Evolutionary conservation across 2,797 vertebrate genomes (phyloP).

Genomic region (Spondyliosoma cantharus): DNA sequence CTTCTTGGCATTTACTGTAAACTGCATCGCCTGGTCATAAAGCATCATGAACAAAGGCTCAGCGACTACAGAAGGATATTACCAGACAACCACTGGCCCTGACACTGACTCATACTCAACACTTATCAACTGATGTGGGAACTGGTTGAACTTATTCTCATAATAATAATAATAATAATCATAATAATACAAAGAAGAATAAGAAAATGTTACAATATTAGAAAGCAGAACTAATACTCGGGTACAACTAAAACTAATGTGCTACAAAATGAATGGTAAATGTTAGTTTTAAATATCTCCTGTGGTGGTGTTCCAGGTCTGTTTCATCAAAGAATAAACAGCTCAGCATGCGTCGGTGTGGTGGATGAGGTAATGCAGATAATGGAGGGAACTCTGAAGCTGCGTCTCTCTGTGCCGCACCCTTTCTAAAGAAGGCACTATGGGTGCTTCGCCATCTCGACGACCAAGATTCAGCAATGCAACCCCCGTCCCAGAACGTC

Average conservation of each 20-base stretch:
- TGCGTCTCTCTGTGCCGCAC: slow-evolving; percentile 69
- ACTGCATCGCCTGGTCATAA: slow-evolving; percentile 25
- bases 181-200: slow-evolving; percentile 19
- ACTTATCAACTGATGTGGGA: slow-evolving; percentile 49
- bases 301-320: slow-evolving; percentile 49
- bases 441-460: slow-evolving; percentile 80
- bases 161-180: slow-evolving; percentile 14
- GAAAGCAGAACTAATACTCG: slow-evolving; percentile 48
- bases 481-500: slow-evolving; percentile 41
- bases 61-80: slow-evolving; percentile 46
- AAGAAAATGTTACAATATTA: slow-evolving; percentile 44
- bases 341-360: slow-evolving; percentile 65
- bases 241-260: slow-evolving; percentile 68
- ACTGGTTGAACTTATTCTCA: slow-evolving; percentile 43
- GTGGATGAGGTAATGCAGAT: slow-evolving; percentile 76
- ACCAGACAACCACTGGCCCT: slow-evolving; percentile 47
- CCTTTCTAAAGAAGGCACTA: slow-evolving; percentile 87
- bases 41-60: slow-evolving; percentile 52
- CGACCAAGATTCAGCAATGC: slow-evolving; percentile 52
- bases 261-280: slow-evolving; percentile 62
- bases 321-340: slow-evolving; percentile 62
- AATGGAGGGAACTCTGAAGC: slow-evolving; percentile 69
- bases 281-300: slow-evolving; percentile 47
- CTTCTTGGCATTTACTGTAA: slow-evolving; percentile 58
- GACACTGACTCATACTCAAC: slow-evolving; percentile 54